Evolutionary conservation across 2,797 vertebrate genomes (phyloP).

Genomic region (Sarcophilus harrisii): DNA sequence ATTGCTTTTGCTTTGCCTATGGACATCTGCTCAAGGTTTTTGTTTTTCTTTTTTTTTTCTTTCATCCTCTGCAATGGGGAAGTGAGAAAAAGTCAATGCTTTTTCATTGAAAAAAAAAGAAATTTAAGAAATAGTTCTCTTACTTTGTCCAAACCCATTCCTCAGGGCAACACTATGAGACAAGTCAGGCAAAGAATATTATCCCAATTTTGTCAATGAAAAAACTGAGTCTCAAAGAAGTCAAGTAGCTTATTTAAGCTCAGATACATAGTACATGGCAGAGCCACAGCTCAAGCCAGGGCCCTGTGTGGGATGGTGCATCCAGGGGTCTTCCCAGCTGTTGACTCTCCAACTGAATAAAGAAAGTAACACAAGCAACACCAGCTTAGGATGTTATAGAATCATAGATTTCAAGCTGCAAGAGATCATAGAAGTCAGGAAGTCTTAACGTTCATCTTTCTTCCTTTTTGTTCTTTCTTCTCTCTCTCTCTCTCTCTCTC

Average conservation of each 20-base stretch:
- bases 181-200: background rate
- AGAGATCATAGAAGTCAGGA: background rate
- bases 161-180: background rate
- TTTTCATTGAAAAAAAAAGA: background rate
- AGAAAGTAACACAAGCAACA: background rate
- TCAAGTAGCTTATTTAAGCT: background rate
- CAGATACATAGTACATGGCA: background rate
- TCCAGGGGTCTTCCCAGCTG: no score
- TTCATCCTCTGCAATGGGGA: background rate
- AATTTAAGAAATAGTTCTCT: background rate
- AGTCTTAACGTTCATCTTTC: background rate
- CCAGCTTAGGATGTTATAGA: background rate
- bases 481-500: no score
- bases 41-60: background rate
- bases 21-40: background rate
- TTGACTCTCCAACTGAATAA: background rate
- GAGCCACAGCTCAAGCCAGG: background rate
- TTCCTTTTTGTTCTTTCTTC: background rate
- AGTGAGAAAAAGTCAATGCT: background rate
- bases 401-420: background rate
- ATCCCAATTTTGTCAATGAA: background rate
- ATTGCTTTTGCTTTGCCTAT: background rate
- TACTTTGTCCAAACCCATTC: background rate
- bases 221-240: background rate
- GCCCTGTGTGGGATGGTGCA: background rate